Evolutionary conservation across 64 coral and sea anemone species (phyloP).

Genomic region (Trachythela sp.): DNA sequence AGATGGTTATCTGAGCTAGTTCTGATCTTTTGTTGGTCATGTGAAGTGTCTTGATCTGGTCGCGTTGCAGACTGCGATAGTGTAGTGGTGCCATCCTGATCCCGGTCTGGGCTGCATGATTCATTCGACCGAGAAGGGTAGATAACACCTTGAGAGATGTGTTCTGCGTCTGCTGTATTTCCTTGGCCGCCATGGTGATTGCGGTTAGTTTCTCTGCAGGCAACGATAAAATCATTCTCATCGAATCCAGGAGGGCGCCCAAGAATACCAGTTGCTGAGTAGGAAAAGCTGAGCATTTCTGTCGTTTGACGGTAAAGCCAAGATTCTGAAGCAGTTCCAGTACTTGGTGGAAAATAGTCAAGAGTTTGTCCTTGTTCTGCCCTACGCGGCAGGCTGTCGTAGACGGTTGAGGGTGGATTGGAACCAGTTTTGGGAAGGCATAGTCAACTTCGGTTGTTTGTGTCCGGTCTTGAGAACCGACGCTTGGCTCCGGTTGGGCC

Average conservation of each 20-base stretch:
- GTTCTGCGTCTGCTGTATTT: neutral
- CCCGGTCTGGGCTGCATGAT: constrained; percentile 34
- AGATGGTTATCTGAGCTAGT: neutral
- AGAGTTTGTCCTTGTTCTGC: neutral
- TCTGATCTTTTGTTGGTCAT: neutral
- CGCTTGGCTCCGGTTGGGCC: neutral
- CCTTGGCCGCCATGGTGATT: neutral
- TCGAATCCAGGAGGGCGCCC: neutral
- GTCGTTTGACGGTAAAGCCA: neutral
- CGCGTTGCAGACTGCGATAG: constrained; percentile 17
- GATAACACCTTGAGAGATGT: constrained; percentile 25
- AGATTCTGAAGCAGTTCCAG: neutral
- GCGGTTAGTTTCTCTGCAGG: neutral
- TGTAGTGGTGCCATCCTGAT: constrained; percentile 39
- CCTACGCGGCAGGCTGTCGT: neutral
- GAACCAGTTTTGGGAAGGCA: neutral
- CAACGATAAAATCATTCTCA: neutral
- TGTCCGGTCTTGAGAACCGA: neutral
- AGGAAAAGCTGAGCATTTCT: constrained; percentile 7
- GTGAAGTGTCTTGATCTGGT: neutral
- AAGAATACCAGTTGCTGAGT: constrained; percentile 1
- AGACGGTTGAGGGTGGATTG: no score
- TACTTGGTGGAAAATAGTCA: neutral
- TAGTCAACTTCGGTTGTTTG: neutral
- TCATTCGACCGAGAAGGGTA: constrained; percentile 10